These are phyloP conservation scores for Miichthys miiuy DNA, from an alignment of 2,797 vertebrate genomes.

Conservation along the genomic window DNA sequence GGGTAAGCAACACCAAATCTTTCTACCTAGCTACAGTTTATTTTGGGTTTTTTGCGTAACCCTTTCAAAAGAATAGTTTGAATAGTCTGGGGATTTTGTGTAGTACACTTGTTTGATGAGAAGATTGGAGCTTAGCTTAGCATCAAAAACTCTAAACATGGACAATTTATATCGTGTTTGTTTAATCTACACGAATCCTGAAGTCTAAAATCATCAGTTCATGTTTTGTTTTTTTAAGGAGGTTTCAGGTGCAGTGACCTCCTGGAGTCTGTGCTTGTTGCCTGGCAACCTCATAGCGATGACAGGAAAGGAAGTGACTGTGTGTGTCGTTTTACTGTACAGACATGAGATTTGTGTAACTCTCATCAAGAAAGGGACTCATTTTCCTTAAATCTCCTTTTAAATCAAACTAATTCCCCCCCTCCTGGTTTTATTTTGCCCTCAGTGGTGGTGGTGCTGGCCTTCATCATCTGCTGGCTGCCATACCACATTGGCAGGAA, in stretches of 20 bases:
- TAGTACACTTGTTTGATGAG: too few relatives aligned
- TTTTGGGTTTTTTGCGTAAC: neutral
- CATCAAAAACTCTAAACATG: neutral
- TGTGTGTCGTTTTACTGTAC: neutral
- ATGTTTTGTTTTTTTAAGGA: rapidly evolving
- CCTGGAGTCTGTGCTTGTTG: neutral
- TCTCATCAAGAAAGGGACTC: neutral
- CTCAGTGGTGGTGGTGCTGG: constrained; percentile 90
- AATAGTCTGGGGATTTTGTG: neutral
- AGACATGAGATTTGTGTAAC: neutral
- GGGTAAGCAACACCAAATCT: neutral
- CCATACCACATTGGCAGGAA: constrained; percentile 92
- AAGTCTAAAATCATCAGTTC: too few relatives aligned
- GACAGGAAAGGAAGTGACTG: neutral
- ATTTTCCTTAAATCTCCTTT: neutral
- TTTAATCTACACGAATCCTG: neutral
- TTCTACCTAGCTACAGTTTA: neutral
- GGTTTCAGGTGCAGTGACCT: neutral
- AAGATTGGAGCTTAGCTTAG: neutral
- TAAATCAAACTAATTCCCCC: neutral
- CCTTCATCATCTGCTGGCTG: constrained; percentile 92
- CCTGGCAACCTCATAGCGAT: neutral
- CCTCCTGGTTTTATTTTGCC: neutral
- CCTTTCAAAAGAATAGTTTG: too few relatives aligned
- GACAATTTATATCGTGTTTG: neutral